Conservation (phyloP, 2,888 invertebrate genomes). For the Coelopa pilipes region DNA sequence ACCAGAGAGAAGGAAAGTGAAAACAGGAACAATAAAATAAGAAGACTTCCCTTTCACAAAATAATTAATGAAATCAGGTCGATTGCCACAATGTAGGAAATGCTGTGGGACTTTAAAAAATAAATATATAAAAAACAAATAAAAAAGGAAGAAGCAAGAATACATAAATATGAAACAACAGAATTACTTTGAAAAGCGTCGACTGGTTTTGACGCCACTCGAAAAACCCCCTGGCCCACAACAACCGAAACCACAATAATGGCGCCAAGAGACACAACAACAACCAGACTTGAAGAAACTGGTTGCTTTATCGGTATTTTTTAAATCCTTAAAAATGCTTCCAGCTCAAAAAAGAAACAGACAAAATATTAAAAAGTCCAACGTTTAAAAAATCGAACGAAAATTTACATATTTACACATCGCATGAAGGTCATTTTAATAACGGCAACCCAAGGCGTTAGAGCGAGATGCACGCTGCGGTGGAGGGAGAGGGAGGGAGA, state of each 20-base stretch:
- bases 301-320: slow-evolving; percentile 1
- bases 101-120: too few relatives aligned
- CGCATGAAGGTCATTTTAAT: too few relatives aligned
- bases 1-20: too few relatives aligned
- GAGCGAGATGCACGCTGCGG: background rate
- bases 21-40: too few relatives aligned
- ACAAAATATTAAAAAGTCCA: background rate
- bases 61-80: too few relatives aligned
- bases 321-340: slow-evolving; percentile 1
- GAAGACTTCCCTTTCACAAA: too few relatives aligned
- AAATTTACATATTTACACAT: too few relatives aligned
- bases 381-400: background rate
- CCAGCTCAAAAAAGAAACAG: background rate
- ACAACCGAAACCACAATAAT: background rate
- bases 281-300: background rate
- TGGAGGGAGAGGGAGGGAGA: background rate
- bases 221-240: background rate
- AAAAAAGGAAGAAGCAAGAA: too few relatives aligned
- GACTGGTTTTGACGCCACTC: slow-evolving; percentile 18
- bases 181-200: slow-evolving; percentile 1
- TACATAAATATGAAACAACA: background rate
- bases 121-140: too few relatives aligned
- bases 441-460: too few relatives aligned
- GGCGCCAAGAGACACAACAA: background rate
- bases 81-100: too few relatives aligned